Conservation (phyloP, 2,888 invertebrate genomes). For the Acronicta leporina region DNA sequence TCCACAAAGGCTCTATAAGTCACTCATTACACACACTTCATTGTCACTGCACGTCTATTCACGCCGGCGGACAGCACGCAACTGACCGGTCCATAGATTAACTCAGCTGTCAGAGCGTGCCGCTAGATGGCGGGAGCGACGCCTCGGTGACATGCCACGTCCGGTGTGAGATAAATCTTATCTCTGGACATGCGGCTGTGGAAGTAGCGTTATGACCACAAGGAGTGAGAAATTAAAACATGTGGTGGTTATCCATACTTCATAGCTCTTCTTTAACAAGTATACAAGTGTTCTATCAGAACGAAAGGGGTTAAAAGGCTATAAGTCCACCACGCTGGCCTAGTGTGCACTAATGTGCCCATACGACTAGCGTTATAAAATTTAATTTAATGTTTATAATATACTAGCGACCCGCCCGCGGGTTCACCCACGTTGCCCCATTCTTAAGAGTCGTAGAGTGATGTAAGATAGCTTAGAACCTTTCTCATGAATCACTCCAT, state of each 20-base stretch:
- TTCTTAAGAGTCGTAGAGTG: no score
- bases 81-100: constrained; percentile 49
- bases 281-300: no score
- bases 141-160: constrained; percentile 35
- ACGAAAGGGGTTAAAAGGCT: no score
- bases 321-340: no score
- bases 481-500: no score
- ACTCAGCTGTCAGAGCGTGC: constrained; percentile 26
- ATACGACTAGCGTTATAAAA: no score
- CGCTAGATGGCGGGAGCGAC: constrained; percentile 45
- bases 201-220: constrained; percentile 16
- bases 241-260: neutral
- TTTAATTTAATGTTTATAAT: no score
- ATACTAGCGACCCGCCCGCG: no score
- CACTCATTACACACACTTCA: constrained; percentile 26
- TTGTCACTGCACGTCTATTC: constrained; percentile 24
- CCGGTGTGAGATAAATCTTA: constrained; percentile 43
- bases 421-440: no score
- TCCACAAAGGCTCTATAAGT: constrained; percentile 47
- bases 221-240: neutral
- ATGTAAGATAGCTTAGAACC: no score
- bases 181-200: constrained; percentile 6
- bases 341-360: no score
- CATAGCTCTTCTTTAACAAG: no score
- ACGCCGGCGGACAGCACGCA: constrained; percentile 13